A percentile compares a stretch with the other conserved stretches of the same genome.
Evolutionary conservation across 1,140 invertebrate genomes (phyloP).

Genomic region (Drosophila athabasca): DNA sequence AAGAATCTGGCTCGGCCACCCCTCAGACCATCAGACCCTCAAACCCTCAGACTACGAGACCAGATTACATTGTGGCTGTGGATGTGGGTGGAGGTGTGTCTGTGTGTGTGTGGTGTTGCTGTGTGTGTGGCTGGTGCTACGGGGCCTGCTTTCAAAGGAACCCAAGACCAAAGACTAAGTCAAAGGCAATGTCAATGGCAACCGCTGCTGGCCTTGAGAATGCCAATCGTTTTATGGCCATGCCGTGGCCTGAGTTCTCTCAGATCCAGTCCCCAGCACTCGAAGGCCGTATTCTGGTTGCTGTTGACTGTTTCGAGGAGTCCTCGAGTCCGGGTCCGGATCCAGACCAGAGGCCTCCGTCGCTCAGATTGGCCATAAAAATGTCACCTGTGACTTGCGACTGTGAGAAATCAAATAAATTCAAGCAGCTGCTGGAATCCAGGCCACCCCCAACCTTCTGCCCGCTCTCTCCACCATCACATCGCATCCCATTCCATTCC

Average conservation of each 20-base stretch:
- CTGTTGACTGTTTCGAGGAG: slow-evolving; percentile 7
- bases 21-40: not conserved
- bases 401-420: slow-evolving; percentile 79
- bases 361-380: slow-evolving; percentile 76
- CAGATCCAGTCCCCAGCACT: slow-evolving; percentile 2
- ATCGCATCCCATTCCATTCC: not conserved
- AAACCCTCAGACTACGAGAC: slow-evolving; percentile 3
- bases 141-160: slow-evolving; percentile 17
- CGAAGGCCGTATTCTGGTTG: slow-evolving; percentile 9
- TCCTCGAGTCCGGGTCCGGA: slow-evolving; percentile 13
- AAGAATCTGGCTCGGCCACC: slow-evolving; percentile 5
- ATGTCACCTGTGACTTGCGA: slow-evolving; percentile 76
- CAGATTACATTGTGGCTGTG: slow-evolving; percentile 58
- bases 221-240: slow-evolving; percentile 76
- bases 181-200: slow-evolving; percentile 30
- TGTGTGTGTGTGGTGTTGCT: not conserved
- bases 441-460: not conserved
- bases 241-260: slow-evolving; percentile 31
- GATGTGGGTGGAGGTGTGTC: not conserved
- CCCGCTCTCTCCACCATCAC: too few species aligned
- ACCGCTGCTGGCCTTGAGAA: slow-evolving; percentile 51
- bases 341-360: slow-evolving; percentile 18
- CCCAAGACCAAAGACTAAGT: slow-evolving; percentile 34
- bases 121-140: not conserved
- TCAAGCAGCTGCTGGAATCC: slow-evolving; percentile 49